A percentile compares a stretch with the other conserved stretches of the same genome.
These are phyloP conservation scores for Amphimallon solstitiale DNA, from an alignment of 2,888 invertebrate genomes.

Conservation along the genomic window DNA sequence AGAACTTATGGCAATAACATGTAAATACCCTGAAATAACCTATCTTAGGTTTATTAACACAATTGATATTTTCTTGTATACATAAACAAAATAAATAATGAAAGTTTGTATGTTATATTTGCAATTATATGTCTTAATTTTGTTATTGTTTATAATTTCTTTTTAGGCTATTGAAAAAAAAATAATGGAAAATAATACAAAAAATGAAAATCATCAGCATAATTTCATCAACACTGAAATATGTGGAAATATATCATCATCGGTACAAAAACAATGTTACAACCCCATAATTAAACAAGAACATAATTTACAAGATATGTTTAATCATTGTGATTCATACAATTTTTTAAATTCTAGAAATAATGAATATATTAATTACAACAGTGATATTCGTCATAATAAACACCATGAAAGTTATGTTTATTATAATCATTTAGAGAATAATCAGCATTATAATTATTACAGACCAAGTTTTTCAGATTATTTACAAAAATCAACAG, in stretches of 20 bases:
- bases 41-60: too few relatives aligned
- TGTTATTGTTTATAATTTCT: too few relatives aligned
- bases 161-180: too few relatives aligned
- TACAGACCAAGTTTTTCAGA: not conserved
- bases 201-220: not conserved
- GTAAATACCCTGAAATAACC: too few relatives aligned
- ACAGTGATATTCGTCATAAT: too few relatives aligned
- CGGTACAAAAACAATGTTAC: not conserved
- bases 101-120: too few relatives aligned
- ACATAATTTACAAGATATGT: not conserved
- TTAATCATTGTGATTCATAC: not conserved
- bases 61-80: too few relatives aligned
- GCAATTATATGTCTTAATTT: too few relatives aligned
- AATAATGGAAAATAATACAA: not conserved
- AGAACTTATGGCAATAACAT: too few relatives aligned
- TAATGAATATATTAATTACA: slow-evolving; percentile 1
- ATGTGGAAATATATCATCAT: not conserved
- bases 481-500: not conserved
- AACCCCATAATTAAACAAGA: slow-evolving; percentile 10
- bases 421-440: not conserved
- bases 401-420: not conserved
- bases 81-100: too few relatives aligned
- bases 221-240: not conserved
- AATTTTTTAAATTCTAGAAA: not conserved
- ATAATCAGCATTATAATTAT: not conserved